These are phyloP conservation scores for Triops longicaudatus DNA, from an alignment of 1,140 invertebrate genomes.

Conservation along the genomic window DNA sequence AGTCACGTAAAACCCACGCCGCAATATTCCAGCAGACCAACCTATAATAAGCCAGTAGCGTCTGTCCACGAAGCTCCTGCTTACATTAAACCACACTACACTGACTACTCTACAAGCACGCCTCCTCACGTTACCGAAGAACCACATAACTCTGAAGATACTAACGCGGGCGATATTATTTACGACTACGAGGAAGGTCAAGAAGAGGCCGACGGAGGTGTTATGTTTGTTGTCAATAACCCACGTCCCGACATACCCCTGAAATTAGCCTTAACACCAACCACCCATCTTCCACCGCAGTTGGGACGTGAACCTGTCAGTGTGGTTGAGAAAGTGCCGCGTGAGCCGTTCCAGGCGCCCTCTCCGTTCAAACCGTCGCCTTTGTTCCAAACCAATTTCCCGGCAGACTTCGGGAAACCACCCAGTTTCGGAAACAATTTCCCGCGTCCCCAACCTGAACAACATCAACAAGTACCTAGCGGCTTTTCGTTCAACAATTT, in stretches of 20 bases:
- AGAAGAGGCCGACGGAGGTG: conserved; percentile 24
- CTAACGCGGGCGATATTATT: conserved; percentile 25
- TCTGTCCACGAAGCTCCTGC: neutral
- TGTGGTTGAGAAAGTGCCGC: neutral
- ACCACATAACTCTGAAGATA: neutral
- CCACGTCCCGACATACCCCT: neutral
- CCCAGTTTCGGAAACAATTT: neutral
- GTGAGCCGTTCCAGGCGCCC: neutral
- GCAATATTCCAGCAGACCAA: neutral
- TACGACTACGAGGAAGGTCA: conserved; percentile 29
- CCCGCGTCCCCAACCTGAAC: conserved; percentile 16
- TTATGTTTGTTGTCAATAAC: conserved; percentile 23
- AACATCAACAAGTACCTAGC: neutral
- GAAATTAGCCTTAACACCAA: neutral
- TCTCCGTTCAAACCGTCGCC: neutral
- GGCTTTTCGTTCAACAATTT: neutral
- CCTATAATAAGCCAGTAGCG: neutral
- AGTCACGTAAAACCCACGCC: neutral
- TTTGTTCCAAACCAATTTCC: conserved; percentile 12
- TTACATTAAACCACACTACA: neutral
- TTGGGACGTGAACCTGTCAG: neutral
- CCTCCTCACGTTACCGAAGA: neutral
- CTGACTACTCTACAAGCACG: neutral
- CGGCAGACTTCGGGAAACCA: neutral
- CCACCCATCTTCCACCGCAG: neutral